Percentiles rank a stretch among this genome's conserved stretches.
These are phyloP conservation scores for Chesias legatella DNA, from an alignment of 2,888 invertebrate genomes.

Conservation along the genomic window DNA sequence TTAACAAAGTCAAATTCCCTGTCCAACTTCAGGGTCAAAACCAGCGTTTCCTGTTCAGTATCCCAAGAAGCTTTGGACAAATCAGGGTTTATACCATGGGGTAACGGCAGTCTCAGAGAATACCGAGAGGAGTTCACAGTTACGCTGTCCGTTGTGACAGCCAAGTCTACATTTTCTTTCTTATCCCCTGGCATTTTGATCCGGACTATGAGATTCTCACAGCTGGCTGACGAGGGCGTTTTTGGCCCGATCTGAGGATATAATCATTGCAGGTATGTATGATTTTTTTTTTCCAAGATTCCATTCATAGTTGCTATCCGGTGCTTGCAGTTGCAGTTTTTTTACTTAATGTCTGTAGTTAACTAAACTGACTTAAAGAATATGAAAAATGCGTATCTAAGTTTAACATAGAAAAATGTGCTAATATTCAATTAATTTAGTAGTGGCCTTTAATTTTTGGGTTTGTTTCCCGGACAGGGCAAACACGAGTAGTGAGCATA, in stretches of 20 bases:
- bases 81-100: slow-evolving; percentile 91
- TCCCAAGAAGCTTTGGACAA: slow-evolving; percentile 91
- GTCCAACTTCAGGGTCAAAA: slow-evolving; percentile 85
- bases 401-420: no score
- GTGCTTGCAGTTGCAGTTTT: no score
- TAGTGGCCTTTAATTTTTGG: no score
- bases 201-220: slow-evolving; percentile 91
- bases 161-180: slow-evolving; percentile 86
- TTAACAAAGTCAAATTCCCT: slow-evolving; percentile 93
- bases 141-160: slow-evolving; percentile 81
- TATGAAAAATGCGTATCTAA: no score
- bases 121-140: slow-evolving; percentile 83
- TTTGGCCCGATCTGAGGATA: slow-evolving; percentile 86
- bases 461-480: no score
- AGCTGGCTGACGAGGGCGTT: slow-evolving; percentile 88
- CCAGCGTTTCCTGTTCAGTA: slow-evolving; percentile 81
- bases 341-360: no score
- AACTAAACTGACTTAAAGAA: no score
- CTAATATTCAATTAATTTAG: no score
- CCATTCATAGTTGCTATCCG: no score
- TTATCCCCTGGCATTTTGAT: slow-evolving; percentile 88
- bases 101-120: slow-evolving; percentile 86
- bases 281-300: no score
- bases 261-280: neutral
- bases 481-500: no score